Base-by-base conservation (phyloP, 2,113 vertebrate genomes). In the Channa maculata region DNA sequence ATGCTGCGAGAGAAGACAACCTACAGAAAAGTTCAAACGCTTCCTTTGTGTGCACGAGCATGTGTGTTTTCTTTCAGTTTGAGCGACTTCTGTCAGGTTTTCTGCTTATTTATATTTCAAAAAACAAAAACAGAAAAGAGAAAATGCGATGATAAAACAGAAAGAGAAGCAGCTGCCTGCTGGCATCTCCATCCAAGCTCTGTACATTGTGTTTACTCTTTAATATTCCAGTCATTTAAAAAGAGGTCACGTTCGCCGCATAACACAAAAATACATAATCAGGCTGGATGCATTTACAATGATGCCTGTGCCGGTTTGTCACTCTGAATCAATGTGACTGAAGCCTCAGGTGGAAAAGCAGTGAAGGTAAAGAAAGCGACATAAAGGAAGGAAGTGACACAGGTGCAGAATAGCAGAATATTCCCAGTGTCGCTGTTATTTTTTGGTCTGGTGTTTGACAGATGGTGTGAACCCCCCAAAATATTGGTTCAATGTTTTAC, bases 181-280 rank as follows among this genome's bases (percentile, higher is more conserved):
- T 59, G 82, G 89, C 79, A 34, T 83, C 86, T 87, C 76, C 84
- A 83, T 86, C 80, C 82, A 48, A 71, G 68, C 83, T 84, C 77
- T 69, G 83, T 75, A 64, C 70, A 58, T 74, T 86, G 46, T 85
- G 78, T 88, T 85, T 59, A 54, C 80, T 82, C 80, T 82, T 90
- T 89, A 88, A 88, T 84, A 87, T 84, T 81, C 76, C 75, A 60
- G 67, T 90, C 84, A 80, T 89, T 88, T 87, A 80, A 89, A 91
- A 86, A 65, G 84, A 89, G 86, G 82, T 88, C 89, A 91, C 77
- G 66, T 80, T 79, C 71, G 5, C 69, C 0, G 75, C 57, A 49
- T 37, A 65, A 80, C 74, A 80, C 68, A 65, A 38, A 79, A 51
- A 76, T 12, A 79, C 75, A 80, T 44, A 85, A 86, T 80, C 86